Base-by-base conservation (phyloP, 2,888 invertebrate species). In the Hemaris fuciformis region DNA sequence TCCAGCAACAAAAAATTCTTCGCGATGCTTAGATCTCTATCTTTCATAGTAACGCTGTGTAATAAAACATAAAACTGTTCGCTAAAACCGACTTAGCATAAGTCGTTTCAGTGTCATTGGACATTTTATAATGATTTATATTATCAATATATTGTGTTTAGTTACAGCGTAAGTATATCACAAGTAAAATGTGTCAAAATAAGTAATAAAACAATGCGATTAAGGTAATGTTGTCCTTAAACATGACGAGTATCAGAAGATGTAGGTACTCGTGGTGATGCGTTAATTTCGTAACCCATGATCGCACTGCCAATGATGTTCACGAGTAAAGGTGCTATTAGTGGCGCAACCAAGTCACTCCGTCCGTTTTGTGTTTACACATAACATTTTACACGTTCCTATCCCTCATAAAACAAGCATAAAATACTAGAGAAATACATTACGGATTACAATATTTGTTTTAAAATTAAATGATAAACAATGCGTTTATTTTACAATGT, bases 331-430 rank as follows among this genome's bases (percentile, higher is more conserved):
- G 60, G 61, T 46, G 45, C 62, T 64, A 60, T 60, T 60, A 25
- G 48, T 60, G 48, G 57, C 67, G 60, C 63, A 70, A 69, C 60
- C 59, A 22, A 59, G 15, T 20, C 48, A 61, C 62, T 59, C 62
- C 43, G 41, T 42, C 64, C 59, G 64, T 63, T 62, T 34, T 43
- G 57, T 59, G 64, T 74, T 68, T 72, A 70, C 69, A 72, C 66
- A 62, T 62, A 66, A 65, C 60, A 66, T 67, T 75, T 71, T 72
- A 70, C 70, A 71, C 67, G 64, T 62, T 65, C 64, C 68, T 71
- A 72, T 72, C 68, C 67, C 62, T 63, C 66, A 69, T 74, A 69
- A 71, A 74, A 70, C 66, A 67, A 56, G 62, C 64, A 67, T 73
- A 41, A 69, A 70, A 74, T 64, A 61, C 45, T 23, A 63, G 58